phyloP scores from a whole-genome alignment of 2,888 invertebrate genomes.

The Spatulosminthurus flaviceps region DNA sequence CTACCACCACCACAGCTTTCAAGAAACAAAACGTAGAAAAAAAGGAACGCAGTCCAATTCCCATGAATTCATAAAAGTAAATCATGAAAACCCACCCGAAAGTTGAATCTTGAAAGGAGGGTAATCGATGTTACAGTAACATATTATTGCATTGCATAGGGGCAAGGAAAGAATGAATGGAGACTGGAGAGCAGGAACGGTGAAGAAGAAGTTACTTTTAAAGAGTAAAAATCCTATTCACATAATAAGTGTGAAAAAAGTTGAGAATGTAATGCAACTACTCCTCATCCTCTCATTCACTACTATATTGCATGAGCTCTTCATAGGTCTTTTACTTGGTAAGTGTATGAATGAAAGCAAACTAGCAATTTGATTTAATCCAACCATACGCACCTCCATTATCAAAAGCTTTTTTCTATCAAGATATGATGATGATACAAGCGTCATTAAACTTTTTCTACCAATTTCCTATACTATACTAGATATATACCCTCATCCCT shows the following conservation, averaged over 20 bases:
- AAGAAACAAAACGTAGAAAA: no score
- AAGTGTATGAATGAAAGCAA: constrained; percentile 37
- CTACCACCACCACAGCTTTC: no score
- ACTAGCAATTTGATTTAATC: constrained; percentile 31
- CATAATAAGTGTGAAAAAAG: no score
- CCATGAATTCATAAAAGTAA: neutral
- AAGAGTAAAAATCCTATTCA: no score
- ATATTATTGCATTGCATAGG: neutral
- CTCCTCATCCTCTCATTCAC: neutral
- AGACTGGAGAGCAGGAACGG: neutral
- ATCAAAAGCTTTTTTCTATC: no score
- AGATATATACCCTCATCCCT: no score
- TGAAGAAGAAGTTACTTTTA: no score
- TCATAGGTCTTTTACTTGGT: neutral
- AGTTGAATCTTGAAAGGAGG: neutral
- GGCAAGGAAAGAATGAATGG: constrained; percentile 20
- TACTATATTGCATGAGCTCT: no score
- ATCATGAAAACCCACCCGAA: neutral
- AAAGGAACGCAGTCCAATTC: neutral
- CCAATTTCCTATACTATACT: no score
- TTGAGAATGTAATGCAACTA: neutral
- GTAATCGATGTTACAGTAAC: no score
- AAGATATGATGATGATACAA: no score
- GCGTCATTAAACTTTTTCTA: no score
- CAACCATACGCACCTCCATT: neutral